Evolutionary conservation across 2,888 invertebrate species (phyloP).

Genomic region (Caenorhabditis virilis): DNA sequence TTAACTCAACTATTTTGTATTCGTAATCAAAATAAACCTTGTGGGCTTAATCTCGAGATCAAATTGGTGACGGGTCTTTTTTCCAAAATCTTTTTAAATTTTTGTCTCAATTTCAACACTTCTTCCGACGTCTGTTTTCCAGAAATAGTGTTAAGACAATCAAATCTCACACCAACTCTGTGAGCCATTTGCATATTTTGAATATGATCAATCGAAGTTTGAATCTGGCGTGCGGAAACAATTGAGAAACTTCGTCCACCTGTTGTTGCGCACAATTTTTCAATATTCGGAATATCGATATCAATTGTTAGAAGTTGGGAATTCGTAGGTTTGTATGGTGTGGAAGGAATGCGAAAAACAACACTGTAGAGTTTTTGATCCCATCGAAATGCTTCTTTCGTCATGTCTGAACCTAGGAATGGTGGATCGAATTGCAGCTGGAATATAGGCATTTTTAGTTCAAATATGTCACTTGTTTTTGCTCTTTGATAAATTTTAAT

Average conservation of each 20-base stretch:
- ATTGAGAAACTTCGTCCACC: conserved; percentile 72
- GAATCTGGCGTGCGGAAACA: conserved; percentile 24
- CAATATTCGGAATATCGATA: conserved; percentile 85
- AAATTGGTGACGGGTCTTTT: conserved; percentile 34
- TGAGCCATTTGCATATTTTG: conserved; percentile 6
- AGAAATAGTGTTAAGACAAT: conserved; percentile 27
- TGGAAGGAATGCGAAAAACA: conserved; percentile 70
- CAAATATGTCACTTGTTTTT: too few relatives aligned
- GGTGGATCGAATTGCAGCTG: conserved; percentile 23
- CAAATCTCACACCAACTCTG: conserved; percentile 38
- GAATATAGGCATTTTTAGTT: too few relatives aligned
- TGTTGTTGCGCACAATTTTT: conserved; percentile 97
- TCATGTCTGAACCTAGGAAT: conserved; percentile 88
- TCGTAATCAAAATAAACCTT: too few relatives aligned
- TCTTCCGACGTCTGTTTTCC: conserved; percentile 10
- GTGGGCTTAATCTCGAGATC: conserved; percentile 19
- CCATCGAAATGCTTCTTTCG: conserved; percentile 98
- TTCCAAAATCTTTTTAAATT: conserved; percentile 15
- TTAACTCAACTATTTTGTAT: too few relatives aligned
- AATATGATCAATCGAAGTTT: conserved; percentile 33
- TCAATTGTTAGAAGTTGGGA: conserved; percentile 20
- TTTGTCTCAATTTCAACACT: conserved; percentile 1
- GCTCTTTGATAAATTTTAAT: too few relatives aligned
- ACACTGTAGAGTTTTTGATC: conserved; percentile 96
- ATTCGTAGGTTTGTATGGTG: conserved; percentile 23